phyloP scores from a whole-genome alignment of 1,140 invertebrate species.

The Harpegnathos saltator region DNA sequence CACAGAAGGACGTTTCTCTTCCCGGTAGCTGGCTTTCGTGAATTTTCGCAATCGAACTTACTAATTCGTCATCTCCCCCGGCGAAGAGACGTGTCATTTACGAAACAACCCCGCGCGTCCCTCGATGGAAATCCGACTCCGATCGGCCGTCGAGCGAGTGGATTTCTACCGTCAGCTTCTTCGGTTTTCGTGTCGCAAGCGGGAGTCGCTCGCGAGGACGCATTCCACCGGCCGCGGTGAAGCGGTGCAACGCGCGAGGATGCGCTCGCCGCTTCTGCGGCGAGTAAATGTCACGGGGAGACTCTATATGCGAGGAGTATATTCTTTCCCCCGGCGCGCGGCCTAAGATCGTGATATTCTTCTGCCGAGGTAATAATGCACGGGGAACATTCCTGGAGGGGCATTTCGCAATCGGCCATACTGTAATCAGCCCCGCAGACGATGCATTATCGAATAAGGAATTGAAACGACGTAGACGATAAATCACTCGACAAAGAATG shows the following conservation, averaged over 20 bases:
- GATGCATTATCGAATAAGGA: constrained; percentile 1
- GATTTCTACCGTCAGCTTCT: constrained; percentile 26
- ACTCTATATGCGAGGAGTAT: constrained; percentile 35
- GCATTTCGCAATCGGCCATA: constrained; percentile 12
- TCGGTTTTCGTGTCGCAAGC: constrained; percentile 53
- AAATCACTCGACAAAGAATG: no score
- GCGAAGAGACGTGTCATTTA: constrained; percentile 17
- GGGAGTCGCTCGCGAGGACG: constrained; percentile 34
- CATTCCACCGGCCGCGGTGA: constrained; percentile 40
- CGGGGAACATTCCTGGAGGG: background rate
- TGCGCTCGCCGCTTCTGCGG: constrained; percentile 15
- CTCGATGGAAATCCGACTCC: constrained; percentile 61
- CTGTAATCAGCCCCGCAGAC: background rate
- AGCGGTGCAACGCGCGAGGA: constrained; percentile 23
- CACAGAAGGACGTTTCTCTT: background rate
- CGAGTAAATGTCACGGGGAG: constrained; percentile 54
- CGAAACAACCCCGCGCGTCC: constrained; percentile 31
- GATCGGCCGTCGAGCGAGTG: constrained; percentile 47
- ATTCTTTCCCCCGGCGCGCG: background rate
- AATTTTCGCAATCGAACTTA: no score
- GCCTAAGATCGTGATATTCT: constrained; percentile 46
- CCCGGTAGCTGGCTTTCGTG: no score
- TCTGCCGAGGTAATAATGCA: constrained; percentile 34
- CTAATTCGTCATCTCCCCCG: no score
- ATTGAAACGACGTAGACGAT: constrained; percentile 13